phyloP scores from a whole-genome alignment of 2,113 vertebrate genomes.

The Scomber scombrus region DNA sequence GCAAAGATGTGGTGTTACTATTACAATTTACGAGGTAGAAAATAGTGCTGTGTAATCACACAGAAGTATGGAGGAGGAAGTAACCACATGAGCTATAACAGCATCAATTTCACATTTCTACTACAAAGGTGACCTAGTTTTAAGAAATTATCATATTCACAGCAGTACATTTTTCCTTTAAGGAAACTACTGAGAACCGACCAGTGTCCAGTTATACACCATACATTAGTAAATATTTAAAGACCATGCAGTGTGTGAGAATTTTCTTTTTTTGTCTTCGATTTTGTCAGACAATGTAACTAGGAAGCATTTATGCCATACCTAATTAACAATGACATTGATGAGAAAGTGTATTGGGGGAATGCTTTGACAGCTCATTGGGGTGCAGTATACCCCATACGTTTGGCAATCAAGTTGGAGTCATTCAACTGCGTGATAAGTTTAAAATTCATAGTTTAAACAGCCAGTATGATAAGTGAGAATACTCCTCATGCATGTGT shows the following conservation, averaged over 20 bases:
- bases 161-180: too few relatives aligned
- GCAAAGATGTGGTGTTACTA: too few relatives aligned
- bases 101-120: too few relatives aligned
- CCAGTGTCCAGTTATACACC: background rate
- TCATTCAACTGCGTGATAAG: background rate
- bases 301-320: slow-evolving; percentile 22
- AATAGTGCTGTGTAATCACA: too few relatives aligned
- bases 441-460: slow-evolving; percentile 11
- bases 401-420: background rate
- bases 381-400: background rate
- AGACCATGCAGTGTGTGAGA: too few relatives aligned
- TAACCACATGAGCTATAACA: too few relatives aligned
- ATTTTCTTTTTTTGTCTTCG: background rate
- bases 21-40: too few relatives aligned
- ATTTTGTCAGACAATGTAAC: slow-evolving; percentile 1
- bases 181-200: background rate
- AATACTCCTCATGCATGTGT: background rate
- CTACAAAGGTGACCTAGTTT: too few relatives aligned
- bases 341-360: slow-evolving; percentile 13
- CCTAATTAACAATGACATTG: slow-evolving; percentile 48
- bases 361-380: slow-evolving; percentile 34
- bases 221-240: background rate
- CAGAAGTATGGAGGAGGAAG: too few relatives aligned
- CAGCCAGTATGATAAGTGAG: background rate
- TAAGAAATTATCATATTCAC: too few relatives aligned